Evolutionary conservation across 1,140 invertebrate species (phyloP).

Genomic region (Apis dorsata): DNA sequence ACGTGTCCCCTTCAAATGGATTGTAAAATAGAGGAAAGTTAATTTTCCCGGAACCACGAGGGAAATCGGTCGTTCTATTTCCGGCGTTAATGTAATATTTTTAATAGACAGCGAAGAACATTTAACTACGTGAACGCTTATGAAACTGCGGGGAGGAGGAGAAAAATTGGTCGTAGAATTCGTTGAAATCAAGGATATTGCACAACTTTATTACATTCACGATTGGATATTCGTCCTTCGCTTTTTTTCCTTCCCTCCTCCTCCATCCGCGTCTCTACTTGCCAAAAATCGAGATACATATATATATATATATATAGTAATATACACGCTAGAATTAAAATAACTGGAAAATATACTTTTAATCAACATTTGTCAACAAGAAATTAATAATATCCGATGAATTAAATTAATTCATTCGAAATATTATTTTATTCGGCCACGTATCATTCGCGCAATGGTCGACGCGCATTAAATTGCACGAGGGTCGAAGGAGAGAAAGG

Average conservation of each 20-base stretch:
- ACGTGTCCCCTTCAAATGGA: constrained; percentile 30
- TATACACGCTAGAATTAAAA: too few species aligned
- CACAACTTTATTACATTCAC: neutral
- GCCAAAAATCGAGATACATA: too few species aligned
- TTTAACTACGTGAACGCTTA: neutral
- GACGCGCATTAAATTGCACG: neutral
- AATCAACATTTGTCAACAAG: too few species aligned
- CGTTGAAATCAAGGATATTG: neutral
- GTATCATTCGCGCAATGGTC: too few species aligned
- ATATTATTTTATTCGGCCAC: too few species aligned
- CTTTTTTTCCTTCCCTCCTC: neutral
- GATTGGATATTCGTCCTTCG: neutral
- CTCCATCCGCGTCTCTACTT: too few species aligned
- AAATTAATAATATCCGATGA: too few species aligned
- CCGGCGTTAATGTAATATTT: constrained; percentile 30
- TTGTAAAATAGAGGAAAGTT: constrained; percentile 40
- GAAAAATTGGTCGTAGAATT: neutral
- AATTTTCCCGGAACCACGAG: constrained; percentile 19
- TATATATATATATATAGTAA: too few species aligned
- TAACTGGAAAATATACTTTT: too few species aligned
- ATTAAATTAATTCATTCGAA: too few species aligned
- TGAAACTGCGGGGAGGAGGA: too few species aligned
- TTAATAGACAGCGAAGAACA: constrained; percentile 9
- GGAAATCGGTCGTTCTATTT: constrained; percentile 41
- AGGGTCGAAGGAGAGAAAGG: neutral